Percentiles rank a stretch among this genome's conserved stretches.
Conservation (phyloP, 92 coral and sea anemone genomes). For the Siderastrea radians region DNA sequence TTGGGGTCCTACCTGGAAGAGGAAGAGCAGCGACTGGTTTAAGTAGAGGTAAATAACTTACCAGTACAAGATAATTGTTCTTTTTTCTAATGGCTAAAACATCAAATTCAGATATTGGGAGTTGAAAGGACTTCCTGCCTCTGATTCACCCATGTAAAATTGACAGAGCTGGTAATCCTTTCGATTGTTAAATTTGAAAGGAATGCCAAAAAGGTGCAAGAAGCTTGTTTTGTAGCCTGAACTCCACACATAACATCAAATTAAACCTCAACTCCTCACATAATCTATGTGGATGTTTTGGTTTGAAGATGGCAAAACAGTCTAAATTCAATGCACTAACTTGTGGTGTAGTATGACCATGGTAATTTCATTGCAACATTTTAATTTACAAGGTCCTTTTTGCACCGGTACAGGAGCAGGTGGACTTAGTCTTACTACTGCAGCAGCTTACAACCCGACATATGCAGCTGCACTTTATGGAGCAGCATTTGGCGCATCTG, state of each 20-base stretch:
- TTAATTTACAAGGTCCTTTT: conserved; percentile 69
- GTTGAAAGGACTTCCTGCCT: not conserved
- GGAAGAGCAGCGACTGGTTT: conserved; percentile 34
- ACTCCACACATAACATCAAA: no score
- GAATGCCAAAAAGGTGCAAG: no score
- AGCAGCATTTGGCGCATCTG: conserved; percentile 82
- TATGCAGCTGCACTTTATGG: conserved; percentile 86
- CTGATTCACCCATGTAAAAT: not conserved
- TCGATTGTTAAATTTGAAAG: no score
- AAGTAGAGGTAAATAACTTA: conserved; percentile 33
- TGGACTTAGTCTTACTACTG: conserved; percentile 58
- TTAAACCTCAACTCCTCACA: no score
- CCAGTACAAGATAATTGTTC: not conserved
- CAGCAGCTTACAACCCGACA: conserved; percentile 79
- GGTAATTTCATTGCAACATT: not conserved
- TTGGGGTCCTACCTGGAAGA: conserved; percentile 60
- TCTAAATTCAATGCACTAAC: no score
- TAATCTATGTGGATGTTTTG: no score
- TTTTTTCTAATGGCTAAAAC: not conserved
- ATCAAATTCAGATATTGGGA: not conserved
- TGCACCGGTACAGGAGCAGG: conserved; percentile 71
- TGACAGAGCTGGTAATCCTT: not conserved
- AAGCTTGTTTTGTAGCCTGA: no score
- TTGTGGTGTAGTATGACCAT: no score
- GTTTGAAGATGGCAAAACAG: no score